Percentiles rank a stretch among this genome's conserved stretches.
phyloP scores from a whole-genome alignment of 2,888 invertebrate genomes.

The Lasioglossum lativentre region DNA sequence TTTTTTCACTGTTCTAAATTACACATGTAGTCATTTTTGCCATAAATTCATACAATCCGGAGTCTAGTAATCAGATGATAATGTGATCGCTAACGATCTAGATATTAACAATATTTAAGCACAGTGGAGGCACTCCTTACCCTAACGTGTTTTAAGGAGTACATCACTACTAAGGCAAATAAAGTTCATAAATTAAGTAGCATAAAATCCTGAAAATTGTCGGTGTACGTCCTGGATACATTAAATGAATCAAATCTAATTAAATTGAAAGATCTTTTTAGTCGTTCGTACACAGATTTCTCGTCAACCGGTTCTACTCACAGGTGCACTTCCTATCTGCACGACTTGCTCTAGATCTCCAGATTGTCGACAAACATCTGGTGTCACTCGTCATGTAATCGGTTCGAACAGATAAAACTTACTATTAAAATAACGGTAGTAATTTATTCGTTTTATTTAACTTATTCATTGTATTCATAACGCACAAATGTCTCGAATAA shows the following conservation, averaged over 20 bases:
- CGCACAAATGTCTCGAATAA: not conserved
- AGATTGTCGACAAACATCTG: not conserved
- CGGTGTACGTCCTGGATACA: no score
- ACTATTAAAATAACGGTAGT: not conserved
- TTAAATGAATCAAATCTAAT: not conserved
- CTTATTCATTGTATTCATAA: not conserved
- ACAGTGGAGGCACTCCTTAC: not conserved
- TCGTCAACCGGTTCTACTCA: not conserved
- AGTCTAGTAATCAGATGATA: no score
- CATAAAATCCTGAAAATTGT: no score
- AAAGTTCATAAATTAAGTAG: no score
- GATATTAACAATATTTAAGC: not conserved
- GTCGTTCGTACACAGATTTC: not conserved
- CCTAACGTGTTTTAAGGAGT: no score
- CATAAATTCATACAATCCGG: no score
- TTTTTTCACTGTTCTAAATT: no score
- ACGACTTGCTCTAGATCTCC: not conserved
- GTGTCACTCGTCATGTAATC: not conserved
- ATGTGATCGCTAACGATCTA: no score
- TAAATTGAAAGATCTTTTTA: not conserved
- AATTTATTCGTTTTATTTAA: not conserved
- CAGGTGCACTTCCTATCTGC: not conserved
- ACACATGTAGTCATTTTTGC: no score
- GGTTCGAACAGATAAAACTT: not conserved
- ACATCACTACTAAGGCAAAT: no score